phyloP scores from a whole-genome alignment of 2,113 vertebrate genomes.

The Gobiocypris rarus region DNA sequence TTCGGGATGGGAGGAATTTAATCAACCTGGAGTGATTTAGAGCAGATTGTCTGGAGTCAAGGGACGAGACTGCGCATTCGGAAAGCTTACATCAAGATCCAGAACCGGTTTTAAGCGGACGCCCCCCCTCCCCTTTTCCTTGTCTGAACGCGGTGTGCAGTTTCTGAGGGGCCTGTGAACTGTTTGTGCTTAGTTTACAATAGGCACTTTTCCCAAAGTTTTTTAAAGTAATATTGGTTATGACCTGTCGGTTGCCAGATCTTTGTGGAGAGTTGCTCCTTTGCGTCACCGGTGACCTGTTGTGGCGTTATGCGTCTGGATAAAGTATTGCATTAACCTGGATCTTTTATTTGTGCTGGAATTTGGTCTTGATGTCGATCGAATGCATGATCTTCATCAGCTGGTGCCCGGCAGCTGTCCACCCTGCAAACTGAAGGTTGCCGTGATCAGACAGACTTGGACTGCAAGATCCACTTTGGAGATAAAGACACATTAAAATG shows the following conservation, averaged over 20 bases:
- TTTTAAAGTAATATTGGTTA: conserved; percentile 30
- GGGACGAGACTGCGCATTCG: neutral
- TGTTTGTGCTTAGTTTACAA: conserved; percentile 36
- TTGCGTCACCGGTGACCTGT: conserved; percentile 42
- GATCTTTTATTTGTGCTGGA: conserved; percentile 39
- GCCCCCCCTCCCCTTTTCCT: conserved; percentile 45
- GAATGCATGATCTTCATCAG: conserved; percentile 58
- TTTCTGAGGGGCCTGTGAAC: conserved; percentile 53
- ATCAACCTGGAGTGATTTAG: conserved; percentile 27
- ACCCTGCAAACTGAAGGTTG: conserved; percentile 44
- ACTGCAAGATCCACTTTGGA: conserved; percentile 40
- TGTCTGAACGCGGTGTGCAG: conserved; percentile 51
- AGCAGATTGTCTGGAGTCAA: neutral
- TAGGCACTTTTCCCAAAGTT: conserved; percentile 21
- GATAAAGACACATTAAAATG: conserved; percentile 71
- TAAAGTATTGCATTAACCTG: conserved; percentile 44
- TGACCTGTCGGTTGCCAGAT: conserved; percentile 38
- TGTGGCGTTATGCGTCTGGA: conserved; percentile 54
- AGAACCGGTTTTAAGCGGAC: conserved; percentile 45
- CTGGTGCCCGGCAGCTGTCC: conserved; percentile 47
- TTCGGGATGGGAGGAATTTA: conserved; percentile 54
- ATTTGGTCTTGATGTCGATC: conserved; percentile 39
- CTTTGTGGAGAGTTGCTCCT: conserved; percentile 43
- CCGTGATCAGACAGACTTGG: conserved; percentile 40
- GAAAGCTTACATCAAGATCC: neutral